These are phyloP conservation scores for Ditula angustiorana DNA, from an alignment of 2,888 invertebrate genomes.

Conservation along the genomic window DNA sequence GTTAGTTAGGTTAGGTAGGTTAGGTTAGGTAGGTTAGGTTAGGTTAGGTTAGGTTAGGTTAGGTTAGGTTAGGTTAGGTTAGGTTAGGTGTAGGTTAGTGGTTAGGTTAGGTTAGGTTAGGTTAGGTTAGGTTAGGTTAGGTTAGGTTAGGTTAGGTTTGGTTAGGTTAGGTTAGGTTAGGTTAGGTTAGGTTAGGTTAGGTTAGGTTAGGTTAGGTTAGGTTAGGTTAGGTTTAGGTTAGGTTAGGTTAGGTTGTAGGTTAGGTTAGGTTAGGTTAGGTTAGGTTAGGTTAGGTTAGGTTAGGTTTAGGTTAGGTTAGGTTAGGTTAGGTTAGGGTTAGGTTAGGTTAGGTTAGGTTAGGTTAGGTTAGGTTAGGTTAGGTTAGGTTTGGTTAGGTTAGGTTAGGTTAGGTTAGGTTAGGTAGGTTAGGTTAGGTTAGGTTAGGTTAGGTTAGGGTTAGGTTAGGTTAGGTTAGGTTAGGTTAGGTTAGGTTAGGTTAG, in stretches of 20 bases:
- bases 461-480: slow-evolving; percentile 9
- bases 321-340: slow-evolving; percentile 31
- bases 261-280: slow-evolving; percentile 1
- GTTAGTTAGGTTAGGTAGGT: slow-evolving; percentile 12
- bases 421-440: slow-evolving; percentile 9
- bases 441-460: slow-evolving; percentile 10
- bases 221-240: slow-evolving; percentile 1
- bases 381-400: slow-evolving; percentile 41
- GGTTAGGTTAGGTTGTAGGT: slow-evolving; percentile 1
- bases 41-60: slow-evolving; percentile 12
- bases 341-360: slow-evolving; percentile 41
- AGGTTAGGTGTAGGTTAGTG: slow-evolving; percentile 12
- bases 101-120: slow-evolving; percentile 12
- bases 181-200: slow-evolving; percentile 15
- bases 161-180: slow-evolving; percentile 12
- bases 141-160: slow-evolving; percentile 9
- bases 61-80: slow-evolving; percentile 12
- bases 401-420: slow-evolving; percentile 9
- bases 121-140: slow-evolving; percentile 12
- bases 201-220: slow-evolving; percentile 13
- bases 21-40: slow-evolving; percentile 11
- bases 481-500: slow-evolving; percentile 12
- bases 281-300: slow-evolving; percentile 2
- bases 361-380: slow-evolving; percentile 42
- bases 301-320: slow-evolving; percentile 20